Conservation (phyloP, 2,113 vertebrate genomes). For the Triplophysa siluroides region DNA sequence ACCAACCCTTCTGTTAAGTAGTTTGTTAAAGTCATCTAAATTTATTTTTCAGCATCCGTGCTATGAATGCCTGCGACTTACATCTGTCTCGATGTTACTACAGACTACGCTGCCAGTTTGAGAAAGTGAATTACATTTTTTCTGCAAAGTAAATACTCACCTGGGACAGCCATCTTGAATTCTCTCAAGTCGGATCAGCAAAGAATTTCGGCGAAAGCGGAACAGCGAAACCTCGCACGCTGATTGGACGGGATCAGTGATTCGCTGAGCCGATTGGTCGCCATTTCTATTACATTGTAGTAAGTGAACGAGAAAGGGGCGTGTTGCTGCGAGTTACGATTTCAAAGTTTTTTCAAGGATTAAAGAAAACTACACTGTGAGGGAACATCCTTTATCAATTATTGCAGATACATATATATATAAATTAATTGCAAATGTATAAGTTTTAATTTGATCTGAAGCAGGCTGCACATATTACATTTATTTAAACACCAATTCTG, state of each 20-base stretch:
- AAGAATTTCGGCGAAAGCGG: slow-evolving; percentile 72
- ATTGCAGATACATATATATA: no score
- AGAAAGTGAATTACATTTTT: slow-evolving; percentile 20
- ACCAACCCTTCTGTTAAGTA: not conserved
- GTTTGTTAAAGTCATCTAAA: not conserved
- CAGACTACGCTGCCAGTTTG: not conserved
- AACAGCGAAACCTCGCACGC: slow-evolving; percentile 61
- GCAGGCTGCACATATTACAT: not conserved
- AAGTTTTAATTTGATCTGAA: not conserved
- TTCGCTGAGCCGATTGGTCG: slow-evolving; percentile 9
- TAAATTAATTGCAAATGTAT: not conserved
- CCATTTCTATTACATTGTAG: not conserved
- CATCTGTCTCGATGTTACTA: not conserved
- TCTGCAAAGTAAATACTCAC: slow-evolving; percentile 69
- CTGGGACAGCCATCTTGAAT: slow-evolving; percentile 82
- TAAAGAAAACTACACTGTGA: not conserved
- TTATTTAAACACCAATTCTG: not conserved
- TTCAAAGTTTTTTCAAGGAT: slow-evolving; percentile 4
- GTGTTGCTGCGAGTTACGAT: slow-evolving; percentile 7
- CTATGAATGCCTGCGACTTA: not conserved
- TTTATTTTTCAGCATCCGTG: not conserved
- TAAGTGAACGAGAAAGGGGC: slow-evolving; percentile 18
- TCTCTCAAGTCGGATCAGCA: slow-evolving; percentile 75
- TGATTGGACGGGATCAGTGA: slow-evolving; percentile 64
- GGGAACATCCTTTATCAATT: not conserved